Base-by-base conservation (phyloP, 2,797 vertebrate genomes). In the Streptopelia turtur region DNA sequence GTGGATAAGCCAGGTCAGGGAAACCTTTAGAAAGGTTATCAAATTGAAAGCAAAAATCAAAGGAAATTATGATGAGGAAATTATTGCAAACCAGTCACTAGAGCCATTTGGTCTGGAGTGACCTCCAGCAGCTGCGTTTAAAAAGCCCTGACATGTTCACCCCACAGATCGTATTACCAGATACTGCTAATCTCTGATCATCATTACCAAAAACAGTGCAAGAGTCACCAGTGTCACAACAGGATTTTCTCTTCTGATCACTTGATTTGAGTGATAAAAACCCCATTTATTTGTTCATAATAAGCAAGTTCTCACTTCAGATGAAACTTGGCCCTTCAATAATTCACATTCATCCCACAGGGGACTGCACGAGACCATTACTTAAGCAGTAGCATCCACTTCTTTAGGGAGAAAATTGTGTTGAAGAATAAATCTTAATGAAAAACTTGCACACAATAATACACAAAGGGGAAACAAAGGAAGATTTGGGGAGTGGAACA, bases 331-430 rank as follows among this genome's bases (percentile, higher is more conserved):
- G 21, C 4, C 16, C 28, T 93, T 61, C 75, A 95, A 4, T 79
- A 94, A 37, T 90, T 97, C n/a, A 72, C 39, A 68, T 25, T 91
- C 65, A 39, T 24, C 60, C 11, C 55, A 80, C 22, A 95, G 59
- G 23, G 65, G 80, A 41, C 55, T 90, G 24, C 85, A 93, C 17
- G 92, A 60, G 45, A 82, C 60, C 25, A 60, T 69, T 69, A 88
- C 60, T 35, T 94, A 87, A 55, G 63, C 22, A 30, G 45, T 43
- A 55, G 35, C 77, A 71, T 80, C 77, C 23, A 69, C 23, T 30
- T 71, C 6, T 22, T 79, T 65, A 50, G 31, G 56, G 52, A 56
- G 37, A 64, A 59, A 90, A 63, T 28, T 31, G 13, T 10, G 18
- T 6, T 69, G 50, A 49, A 39, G 28, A 79, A 74, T 25, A 89